Evolutionary conservation across 35 echinoderm and acorn worm species (phyloP), one percentile per base, ranked within the genome.

Genomic region (Chiridota heheva): DNA sequence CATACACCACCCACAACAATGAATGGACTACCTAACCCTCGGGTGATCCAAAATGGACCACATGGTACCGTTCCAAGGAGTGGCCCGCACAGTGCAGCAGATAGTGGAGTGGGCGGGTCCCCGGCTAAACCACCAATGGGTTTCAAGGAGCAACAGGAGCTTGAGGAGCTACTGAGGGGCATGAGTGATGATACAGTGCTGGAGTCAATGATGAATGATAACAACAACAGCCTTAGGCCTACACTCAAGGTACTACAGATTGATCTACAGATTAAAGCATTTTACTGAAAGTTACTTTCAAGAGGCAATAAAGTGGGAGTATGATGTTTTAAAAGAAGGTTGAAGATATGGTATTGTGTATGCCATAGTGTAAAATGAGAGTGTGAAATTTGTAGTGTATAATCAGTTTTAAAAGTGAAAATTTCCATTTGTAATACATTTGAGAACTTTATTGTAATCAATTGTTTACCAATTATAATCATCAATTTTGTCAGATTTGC

Each of bases 141-240:
- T 63, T 86, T 85, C 38, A 90, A 88, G 55, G 92, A 96, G 44
- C 90, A 80, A 36, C 46, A 64, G 37, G 92, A 90, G 22, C 44
- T 96, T 34, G 92, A 96, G 53, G 92, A 90, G 43, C 81, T 96
- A 29, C 64, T 96, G 25, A 74, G 72, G 60, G 92, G 92, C 7
- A 84, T 90, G 44, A 73, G 74, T 28, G 87, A 82, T 30, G 44
- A 37, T 13, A 77, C 58, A 16, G 76, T 39, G 30, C 33, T 68
- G 8, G 56, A 45, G 33, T 63, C 37, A 25, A 53, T 58, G 15
- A 17, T 61, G 49, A 36, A 27, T 12, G 56, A 58, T 18, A 80
- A 81, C 27, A 67, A 75, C 25, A 86, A 66, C 58, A 63, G 48
- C 33, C 74, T 55, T 36, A 17, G 57, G 20, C 63, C 85, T 17